Conservation (phyloP, 2,113 vertebrate species). For the Rhea americana region DNA sequence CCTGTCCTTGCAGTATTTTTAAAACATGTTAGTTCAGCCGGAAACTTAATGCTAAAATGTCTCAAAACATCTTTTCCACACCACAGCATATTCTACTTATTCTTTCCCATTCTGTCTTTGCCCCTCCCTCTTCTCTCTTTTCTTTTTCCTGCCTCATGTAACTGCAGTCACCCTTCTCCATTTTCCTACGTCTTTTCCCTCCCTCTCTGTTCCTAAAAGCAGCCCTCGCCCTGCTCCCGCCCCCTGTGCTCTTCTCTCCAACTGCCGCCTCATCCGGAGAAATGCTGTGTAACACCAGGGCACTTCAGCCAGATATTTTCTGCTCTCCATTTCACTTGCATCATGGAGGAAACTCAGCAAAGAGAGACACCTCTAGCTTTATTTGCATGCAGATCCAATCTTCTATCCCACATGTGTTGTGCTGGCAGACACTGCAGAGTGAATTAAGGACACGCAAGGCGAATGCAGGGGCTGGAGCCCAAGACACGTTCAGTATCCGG, state of each 20-base stretch:
- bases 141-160: neutral
- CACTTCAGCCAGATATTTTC: neutral
- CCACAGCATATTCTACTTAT: neutral
- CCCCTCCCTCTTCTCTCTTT: neutral
- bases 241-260: neutral
- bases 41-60: neutral
- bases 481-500: rapidly evolving
- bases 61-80: neutral
- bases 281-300: neutral
- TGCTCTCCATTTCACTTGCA: neutral
- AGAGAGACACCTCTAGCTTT: neutral
- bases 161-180: neutral
- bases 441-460: neutral
- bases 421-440: neutral
- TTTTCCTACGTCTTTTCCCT: neutral
- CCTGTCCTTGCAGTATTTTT: constrained; percentile 51
- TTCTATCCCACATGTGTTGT: neutral
- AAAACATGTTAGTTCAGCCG: constrained; percentile 35
- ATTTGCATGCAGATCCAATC: neutral
- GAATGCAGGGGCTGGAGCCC: neutral
- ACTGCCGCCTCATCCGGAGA: neutral
- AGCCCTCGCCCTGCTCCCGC: neutral
- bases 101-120: neutral
- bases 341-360: neutral
- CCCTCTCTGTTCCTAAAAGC: neutral